These are phyloP conservation scores for Indri indri DNA, from an alignment of 2,113 vertebrate species.

Conservation along the genomic window DNA sequence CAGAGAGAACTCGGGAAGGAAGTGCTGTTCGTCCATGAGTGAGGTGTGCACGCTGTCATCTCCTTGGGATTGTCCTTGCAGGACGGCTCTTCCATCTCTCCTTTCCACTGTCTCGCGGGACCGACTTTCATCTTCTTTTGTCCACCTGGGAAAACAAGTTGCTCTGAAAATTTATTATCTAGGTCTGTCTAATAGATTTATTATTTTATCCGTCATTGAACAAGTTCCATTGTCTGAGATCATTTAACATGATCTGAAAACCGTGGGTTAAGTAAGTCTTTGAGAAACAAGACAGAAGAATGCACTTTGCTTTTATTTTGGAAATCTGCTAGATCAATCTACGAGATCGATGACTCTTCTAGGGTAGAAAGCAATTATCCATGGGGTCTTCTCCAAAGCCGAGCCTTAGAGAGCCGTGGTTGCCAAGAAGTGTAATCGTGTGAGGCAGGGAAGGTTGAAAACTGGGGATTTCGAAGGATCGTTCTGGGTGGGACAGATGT, in stretches of 20 bases:
- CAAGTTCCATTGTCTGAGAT: not conserved
- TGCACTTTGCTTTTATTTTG: not conserved
- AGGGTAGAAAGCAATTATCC: rapidly evolving
- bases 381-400: not conserved
- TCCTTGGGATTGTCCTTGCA: not conserved
- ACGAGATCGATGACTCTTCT: not conserved
- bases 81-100: not conserved
- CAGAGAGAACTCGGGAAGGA: rapidly evolving
- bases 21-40: rapidly evolving
- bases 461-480: not conserved
- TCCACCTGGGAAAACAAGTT: not conserved
- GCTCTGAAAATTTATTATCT: not conserved
- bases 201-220: not conserved
- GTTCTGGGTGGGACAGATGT: rapidly evolving
- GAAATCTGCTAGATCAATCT: not conserved
- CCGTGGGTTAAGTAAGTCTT: rapidly evolving
- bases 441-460: too few relatives aligned
- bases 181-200: rapidly evolving
- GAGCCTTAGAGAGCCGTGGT: rapidly evolving
- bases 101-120: not conserved
- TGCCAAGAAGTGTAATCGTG: too few relatives aligned
- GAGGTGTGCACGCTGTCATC: rapidly evolving
- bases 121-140: not conserved
- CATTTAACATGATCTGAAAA: not conserved
- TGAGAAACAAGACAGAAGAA: not conserved